phyloP scores from a whole-genome alignment of 2,113 vertebrate species.

The Nannobrachium achirus region DNA sequence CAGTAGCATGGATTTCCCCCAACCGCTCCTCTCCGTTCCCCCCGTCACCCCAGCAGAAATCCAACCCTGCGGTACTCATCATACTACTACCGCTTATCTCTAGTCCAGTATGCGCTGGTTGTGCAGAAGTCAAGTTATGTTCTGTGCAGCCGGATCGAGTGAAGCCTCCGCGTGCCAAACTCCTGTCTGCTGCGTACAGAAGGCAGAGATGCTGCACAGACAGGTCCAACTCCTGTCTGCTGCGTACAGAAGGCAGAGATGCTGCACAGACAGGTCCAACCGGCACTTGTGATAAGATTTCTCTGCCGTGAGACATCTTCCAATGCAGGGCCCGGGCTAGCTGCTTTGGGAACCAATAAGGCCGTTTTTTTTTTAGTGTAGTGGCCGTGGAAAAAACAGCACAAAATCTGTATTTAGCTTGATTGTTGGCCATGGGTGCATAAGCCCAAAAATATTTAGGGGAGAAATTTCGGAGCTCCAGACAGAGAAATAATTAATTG shows the following conservation, averaged over 20 bases:
- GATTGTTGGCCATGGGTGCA: constrained; percentile 66
- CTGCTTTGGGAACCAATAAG: constrained; percentile 50
- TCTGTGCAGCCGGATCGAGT: too few species aligned
- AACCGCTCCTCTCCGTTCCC: too few species aligned
- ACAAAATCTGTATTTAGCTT: constrained; percentile 68
- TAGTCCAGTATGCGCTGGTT: too few species aligned
- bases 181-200: constrained; percentile 35
- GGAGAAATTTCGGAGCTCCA: constrained; percentile 47
- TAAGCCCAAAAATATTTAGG: constrained; percentile 69
- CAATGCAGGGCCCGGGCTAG: neutral
- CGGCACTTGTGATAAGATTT: constrained; percentile 52
- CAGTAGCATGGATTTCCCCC: too few species aligned
- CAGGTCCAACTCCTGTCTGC: constrained; percentile 48
- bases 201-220: constrained; percentile 41
- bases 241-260: constrained; percentile 31
- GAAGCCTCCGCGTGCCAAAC: constrained; percentile 38
- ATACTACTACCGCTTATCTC: too few species aligned
- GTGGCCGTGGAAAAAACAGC: constrained; percentile 25
- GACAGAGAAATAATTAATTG: constrained; percentile 70
- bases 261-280: constrained; percentile 47
- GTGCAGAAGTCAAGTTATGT: too few species aligned
- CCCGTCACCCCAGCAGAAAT: too few species aligned
- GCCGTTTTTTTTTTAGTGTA: constrained; percentile 25
- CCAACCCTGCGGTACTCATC: too few species aligned
- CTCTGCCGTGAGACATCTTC: constrained; percentile 27